phyloP scores from a whole-genome alignment of 2,113 vertebrate species.

The Steatornis caripensis region DNA sequence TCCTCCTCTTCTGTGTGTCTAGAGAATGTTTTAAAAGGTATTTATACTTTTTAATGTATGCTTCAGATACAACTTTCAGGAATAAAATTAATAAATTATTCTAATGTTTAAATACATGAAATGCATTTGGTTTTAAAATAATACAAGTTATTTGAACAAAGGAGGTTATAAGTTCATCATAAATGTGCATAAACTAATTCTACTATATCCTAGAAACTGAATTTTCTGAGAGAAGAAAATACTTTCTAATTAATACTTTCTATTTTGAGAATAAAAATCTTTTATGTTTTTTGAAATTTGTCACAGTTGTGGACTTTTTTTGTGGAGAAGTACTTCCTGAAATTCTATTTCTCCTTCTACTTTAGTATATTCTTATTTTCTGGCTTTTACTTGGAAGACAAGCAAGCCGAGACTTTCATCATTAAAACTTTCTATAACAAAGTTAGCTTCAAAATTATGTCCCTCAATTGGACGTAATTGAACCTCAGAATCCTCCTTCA shows the following conservation, averaged over 20 bases:
- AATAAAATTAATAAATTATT: background rate
- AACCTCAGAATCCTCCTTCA: background rate
- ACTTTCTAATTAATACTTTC: background rate
- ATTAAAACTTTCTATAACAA: background rate
- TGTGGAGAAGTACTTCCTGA: background rate
- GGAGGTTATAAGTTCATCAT: background rate
- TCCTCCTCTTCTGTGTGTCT: background rate
- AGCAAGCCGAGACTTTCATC: background rate
- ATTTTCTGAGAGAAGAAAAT: background rate
- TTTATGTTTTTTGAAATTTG: background rate
- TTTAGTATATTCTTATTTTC: background rate
- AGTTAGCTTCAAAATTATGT: background rate
- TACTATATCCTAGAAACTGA: background rate
- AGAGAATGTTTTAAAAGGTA: background rate
- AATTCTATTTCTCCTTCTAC: background rate
- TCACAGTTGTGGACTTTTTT: background rate
- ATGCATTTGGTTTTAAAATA: background rate
- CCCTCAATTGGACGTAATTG: background rate
- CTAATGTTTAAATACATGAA: background rate
- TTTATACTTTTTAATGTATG: background rate
- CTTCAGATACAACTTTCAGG: background rate
- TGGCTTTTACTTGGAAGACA: background rate
- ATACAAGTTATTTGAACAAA: background rate
- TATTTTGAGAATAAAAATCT: background rate
- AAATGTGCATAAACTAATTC: background rate